Evolutionary conservation across 2,888 invertebrate genomes (phyloP).

Genomic region (Galerucella calmariensis): DNA sequence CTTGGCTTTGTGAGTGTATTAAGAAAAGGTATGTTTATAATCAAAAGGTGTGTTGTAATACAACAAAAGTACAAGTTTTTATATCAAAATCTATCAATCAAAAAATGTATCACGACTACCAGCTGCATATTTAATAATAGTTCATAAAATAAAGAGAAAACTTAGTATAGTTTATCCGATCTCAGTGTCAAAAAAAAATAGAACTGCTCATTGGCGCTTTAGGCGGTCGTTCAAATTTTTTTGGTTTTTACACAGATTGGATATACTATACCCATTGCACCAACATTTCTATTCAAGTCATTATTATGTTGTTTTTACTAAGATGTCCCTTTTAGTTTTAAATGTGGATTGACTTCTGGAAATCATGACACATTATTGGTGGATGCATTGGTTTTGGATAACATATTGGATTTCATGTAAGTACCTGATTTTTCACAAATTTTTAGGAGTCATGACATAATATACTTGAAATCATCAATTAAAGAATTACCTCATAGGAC

Average conservation of each 20-base stretch:
- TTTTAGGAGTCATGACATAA: neutral
- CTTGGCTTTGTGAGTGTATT: slow-evolving; percentile 20
- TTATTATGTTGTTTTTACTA: slow-evolving; percentile 26
- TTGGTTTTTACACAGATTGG: no score
- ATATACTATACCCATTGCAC: neutral
- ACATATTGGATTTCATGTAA: slow-evolving; percentile 65
- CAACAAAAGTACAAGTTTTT: slow-evolving; percentile 19
- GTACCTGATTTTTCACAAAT: slow-evolving; percentile 34
- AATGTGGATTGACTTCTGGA: slow-evolving; percentile 72
- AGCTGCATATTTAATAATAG: neutral
- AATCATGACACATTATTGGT: slow-evolving; percentile 87
- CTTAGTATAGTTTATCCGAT: slow-evolving; percentile 6
- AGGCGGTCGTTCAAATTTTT: no score
- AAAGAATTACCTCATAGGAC: slow-evolving; percentile 10
- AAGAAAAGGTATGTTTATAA: slow-evolving; percentile 35
- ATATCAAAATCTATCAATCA: neutral
- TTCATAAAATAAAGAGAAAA: slow-evolving; percentile 29
- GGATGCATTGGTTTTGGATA: slow-evolving; percentile 92
- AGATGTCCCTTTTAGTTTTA: slow-evolving; percentile 48
- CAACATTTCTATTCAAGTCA: slow-evolving; percentile 28
- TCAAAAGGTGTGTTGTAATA: neutral
- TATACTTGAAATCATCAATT: slow-evolving; percentile 7
- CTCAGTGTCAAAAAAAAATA: no score
- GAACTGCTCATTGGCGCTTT: no score
- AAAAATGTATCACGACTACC: neutral